A percentile compares a stretch with the other conserved stretches of the same genome.
Conservation (phyloP, 2,797 vertebrate genomes). For the Lacerta agilis region DNA sequence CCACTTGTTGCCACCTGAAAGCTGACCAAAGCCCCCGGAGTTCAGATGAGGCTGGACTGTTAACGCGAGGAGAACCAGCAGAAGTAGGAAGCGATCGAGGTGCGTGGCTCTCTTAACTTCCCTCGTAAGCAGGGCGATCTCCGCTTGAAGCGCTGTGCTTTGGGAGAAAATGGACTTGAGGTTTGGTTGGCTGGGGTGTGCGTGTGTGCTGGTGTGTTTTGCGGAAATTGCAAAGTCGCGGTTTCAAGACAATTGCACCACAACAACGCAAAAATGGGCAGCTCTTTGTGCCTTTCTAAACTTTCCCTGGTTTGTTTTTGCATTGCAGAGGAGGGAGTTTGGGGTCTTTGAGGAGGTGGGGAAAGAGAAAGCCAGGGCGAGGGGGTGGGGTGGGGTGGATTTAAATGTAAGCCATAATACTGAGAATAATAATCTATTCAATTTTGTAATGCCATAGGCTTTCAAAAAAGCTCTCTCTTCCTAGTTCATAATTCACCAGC, state of each 20-base stretch:
- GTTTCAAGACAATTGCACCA: conserved; percentile 60
- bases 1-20: conserved; percentile 77
- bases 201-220: not conserved
- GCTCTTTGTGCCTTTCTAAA: conserved; percentile 66
- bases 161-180: not conserved
- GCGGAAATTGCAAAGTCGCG: conserved; percentile 43
- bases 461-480: conserved; percentile 70
- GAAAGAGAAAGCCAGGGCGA: conserved; percentile 8
- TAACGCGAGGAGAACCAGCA: not conserved
- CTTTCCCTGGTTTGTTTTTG: conserved; percentile 67
- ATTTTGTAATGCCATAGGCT: conserved; percentile 52
- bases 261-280: conserved; percentile 39
- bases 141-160: conserved; percentile 49
- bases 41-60: conserved; percentile 2
- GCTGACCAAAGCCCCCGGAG: not conserved
- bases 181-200: not conserved
- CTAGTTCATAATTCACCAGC: conserved; percentile 79
- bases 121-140: conserved; percentile 41
- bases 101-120: conserved; percentile 21
- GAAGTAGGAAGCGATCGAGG: conserved; percentile 50
- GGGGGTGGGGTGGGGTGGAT: not conserved
- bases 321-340: conserved; percentile 54
- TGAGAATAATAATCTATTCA: not conserved
- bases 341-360: not conserved
- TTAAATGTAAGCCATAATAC: not conserved